Base-by-base conservation (phyloP, 2,113 vertebrate species). In the Catagonus wagneri region DNA sequence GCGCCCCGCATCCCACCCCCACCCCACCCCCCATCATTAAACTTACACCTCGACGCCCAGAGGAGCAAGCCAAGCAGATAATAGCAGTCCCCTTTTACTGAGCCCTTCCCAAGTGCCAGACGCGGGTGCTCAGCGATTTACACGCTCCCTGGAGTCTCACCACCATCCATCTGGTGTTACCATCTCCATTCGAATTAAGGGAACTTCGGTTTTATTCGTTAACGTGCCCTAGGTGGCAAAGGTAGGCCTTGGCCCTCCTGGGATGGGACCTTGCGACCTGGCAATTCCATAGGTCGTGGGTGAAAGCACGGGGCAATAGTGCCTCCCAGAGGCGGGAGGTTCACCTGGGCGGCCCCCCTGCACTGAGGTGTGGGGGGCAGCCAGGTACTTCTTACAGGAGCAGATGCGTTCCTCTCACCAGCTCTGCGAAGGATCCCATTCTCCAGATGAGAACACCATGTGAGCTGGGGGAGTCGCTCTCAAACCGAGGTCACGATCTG, bases 11-110 rank as follows among this genome's bases (percentile, higher is more conserved):
- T 12, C 89, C 63, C 71, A 1, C 79, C 95, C 56, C 66, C 16
- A 39, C 25, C 44, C 80, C 58, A 1, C n/a, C 65, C 83, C 74
- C 54, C 61, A 52, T 97, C 98, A 90, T 98, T 98, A 98, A 98
- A 98, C 90, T 96, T 98, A 98, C 98, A 98, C 98, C 97, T 97
- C 90, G 95, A 71, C 22, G 58, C 93, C n/a, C 60, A 7, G 86
- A 79, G 80, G 20, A 92, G 71, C 95, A 32, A 94, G 56, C n/a
- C 76, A 23, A 8, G 92, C 96, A 68, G 94, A 61, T 92, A 50
- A 75, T 76, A n/a, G 32, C 71, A 32, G 83, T n/a, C 39, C 91
- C 75, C 32, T 52, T 66, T 56, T 20, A 61, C 7, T 1, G 80
- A 92, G 89, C 61, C 36, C 75, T 89, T 54, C 81, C 84, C 76